Evolutionary conservation across 2,888 invertebrate genomes (phyloP), one percentile per base, ranked within the genome.

Genomic region (Notocelia uddmanniana): DNA sequence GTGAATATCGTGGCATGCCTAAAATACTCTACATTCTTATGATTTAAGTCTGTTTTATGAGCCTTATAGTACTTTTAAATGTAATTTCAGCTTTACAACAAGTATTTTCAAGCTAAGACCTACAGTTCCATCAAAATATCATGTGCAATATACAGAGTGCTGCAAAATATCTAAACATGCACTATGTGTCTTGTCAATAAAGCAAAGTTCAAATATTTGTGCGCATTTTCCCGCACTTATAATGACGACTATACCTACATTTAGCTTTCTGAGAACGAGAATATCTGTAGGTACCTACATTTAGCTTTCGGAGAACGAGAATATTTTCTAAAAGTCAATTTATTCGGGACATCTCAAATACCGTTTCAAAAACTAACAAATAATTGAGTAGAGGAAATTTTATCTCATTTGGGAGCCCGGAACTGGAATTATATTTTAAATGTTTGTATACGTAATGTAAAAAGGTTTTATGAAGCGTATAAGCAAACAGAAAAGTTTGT

Each of bases 1-100:
- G 54, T 66, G 52, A 66, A 69, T 23, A 64, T 31, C 50, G 8
- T 59, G 59, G 45, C 50, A 34, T 54, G 64, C 37, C 45, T 69
- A 21, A 55, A 69, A 55, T 34, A 45, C 54, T 18, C 18, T 60
- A 54, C 19, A 52, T 68, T 68, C 52, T n/a, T 52, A 37, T 15
- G 50, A 52, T 37, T 58, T 59, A 59, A 60, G 26, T 54, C 41
- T 54, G 15, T 62, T 69, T 60, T 26, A 54, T 26, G 41, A 60
- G 18, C 59, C 10, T 54, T 45, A 26, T 31, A 18, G 45, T 45
- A 45, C 23, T 6, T 26, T 21, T 8, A 10, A 19, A 60, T 31
- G 34, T 48, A 26, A 26, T 54, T 18, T 52, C 23, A 52, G 23
- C 23, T 52, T 54, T 23, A 23, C 23, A 13, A 23, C 23, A 11